These are phyloP conservation scores for Danio kyathit DNA, from an alignment of 2,797 vertebrate species.

Conservation along the genomic window DNA sequence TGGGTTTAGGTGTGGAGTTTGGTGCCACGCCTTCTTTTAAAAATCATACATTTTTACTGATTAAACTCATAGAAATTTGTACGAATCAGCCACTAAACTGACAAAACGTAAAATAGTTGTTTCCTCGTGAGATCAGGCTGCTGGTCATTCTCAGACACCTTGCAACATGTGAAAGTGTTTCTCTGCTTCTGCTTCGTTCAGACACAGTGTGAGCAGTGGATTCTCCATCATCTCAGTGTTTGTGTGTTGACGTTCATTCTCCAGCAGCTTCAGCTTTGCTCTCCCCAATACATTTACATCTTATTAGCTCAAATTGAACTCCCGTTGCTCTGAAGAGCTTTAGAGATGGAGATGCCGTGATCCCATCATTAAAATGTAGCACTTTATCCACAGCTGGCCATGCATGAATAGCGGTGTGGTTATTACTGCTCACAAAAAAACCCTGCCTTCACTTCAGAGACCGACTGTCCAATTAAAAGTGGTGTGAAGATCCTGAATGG, in stretches of 20 bases:
- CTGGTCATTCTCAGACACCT: too few species aligned
- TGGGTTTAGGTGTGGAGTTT: too few species aligned
- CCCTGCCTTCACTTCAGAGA: background rate
- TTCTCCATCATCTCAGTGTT: background rate
- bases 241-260: conserved; percentile 9
- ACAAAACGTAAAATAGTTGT: too few species aligned
- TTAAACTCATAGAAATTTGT: too few species aligned
- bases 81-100: too few species aligned
- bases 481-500: background rate
- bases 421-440: background rate
- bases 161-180: too few species aligned
- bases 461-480: conserved; percentile 48
- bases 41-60: too few species aligned
- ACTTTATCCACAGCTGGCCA: conserved; percentile 39
- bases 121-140: too few species aligned
- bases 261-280: background rate
- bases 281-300: conserved; percentile 40
- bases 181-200: background rate
- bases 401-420: conserved; percentile 7
- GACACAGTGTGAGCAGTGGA: background rate
- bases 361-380: conserved; percentile 45
- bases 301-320: conserved; percentile 43
- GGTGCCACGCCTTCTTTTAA: too few species aligned
- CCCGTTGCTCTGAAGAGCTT: conserved; percentile 9
- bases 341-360: conserved; percentile 5